Evolutionary conservation across 1,140 invertebrate genomes (phyloP).

Genomic region (Drosophila paulistorum): DNA sequence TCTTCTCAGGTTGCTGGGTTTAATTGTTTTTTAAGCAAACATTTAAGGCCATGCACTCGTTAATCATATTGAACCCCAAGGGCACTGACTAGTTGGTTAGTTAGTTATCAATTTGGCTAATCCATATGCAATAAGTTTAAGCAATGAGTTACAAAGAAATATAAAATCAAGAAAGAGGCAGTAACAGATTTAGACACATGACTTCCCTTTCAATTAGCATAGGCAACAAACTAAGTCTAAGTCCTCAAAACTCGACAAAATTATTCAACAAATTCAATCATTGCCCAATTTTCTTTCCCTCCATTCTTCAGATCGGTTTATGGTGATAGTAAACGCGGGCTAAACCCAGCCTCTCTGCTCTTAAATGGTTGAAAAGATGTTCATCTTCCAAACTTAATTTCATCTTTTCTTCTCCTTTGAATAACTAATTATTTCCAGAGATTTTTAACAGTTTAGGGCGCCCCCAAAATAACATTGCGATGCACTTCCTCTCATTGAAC

Average conservation of each 20-base stretch:
- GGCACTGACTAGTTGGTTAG: conserved; percentile 2
- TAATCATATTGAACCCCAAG: conserved; percentile 37
- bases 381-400: conserved; percentile 18
- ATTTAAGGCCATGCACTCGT: conserved; percentile 47
- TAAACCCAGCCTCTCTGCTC: background rate
- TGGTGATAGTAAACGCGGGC: background rate
- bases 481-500: conserved; percentile 50
- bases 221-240: background rate
- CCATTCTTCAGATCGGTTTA: background rate
- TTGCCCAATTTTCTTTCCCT: background rate
- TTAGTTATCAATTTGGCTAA: conserved; percentile 5
- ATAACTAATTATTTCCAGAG: conserved; percentile 43
- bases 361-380: conserved; percentile 28
- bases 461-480: conserved; percentile 13
- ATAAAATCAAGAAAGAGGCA: too few species aligned
- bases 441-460: conserved; percentile 48
- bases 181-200: too few species aligned
- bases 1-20: conserved; percentile 26
- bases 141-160: background rate
- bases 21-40: conserved; percentile 77
- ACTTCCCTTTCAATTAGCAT: conserved; percentile 9
- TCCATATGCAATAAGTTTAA: conserved; percentile 7
- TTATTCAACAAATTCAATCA: conserved; percentile 5
- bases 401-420: conserved; percentile 10
- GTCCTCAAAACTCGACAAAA: background rate